A percentile compares a stretch with the other conserved stretches of the same genome.
Evolutionary conservation across 2,888 invertebrate species (phyloP).

Genomic region (Pseudococcus viburni): DNA sequence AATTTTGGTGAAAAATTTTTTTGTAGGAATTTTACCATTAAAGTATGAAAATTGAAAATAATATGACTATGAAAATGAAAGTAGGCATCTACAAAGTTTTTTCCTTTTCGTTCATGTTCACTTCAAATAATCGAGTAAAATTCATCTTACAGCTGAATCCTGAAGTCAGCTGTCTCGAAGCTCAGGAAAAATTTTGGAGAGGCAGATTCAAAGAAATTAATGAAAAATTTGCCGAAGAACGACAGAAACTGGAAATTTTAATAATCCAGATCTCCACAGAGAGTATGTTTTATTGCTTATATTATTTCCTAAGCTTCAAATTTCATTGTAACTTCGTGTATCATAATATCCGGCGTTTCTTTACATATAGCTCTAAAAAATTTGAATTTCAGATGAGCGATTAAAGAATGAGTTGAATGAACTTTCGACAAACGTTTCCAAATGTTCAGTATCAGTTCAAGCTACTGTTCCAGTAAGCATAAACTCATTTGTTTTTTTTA

Average conservation of each 20-base stretch:
- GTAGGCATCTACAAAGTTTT: background rate
- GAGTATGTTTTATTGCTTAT: background rate
- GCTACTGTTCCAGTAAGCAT: background rate
- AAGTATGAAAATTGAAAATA: constrained; percentile 47
- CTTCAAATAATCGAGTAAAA: background rate
- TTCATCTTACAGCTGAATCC: constrained; percentile 43
- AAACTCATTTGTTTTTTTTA: background rate
- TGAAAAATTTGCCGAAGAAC: constrained; percentile 33
- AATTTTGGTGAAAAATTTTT: background rate
- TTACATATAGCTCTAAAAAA: background rate
- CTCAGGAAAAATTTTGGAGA: constrained; percentile 61
- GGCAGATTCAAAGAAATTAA: constrained; percentile 59
- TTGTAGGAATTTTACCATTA: background rate
- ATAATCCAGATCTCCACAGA: background rate
- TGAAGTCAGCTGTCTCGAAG: constrained; percentile 52
- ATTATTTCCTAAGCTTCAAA: background rate
- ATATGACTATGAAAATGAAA: constrained; percentile 51
- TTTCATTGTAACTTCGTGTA: background rate
- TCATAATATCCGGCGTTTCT: background rate
- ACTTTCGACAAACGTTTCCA: background rate
- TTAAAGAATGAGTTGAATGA: background rate
- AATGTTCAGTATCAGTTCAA: constrained; percentile 40
- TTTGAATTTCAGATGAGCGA: constrained; percentile 11
- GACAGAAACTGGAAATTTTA: constrained; percentile 11
- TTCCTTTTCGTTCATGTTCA: background rate